Evolutionary conservation across 2,797 vertebrate genomes (phyloP), one percentile per base, ranked within the genome.

Genomic region (Dendrocincla fuliginosa): DNA sequence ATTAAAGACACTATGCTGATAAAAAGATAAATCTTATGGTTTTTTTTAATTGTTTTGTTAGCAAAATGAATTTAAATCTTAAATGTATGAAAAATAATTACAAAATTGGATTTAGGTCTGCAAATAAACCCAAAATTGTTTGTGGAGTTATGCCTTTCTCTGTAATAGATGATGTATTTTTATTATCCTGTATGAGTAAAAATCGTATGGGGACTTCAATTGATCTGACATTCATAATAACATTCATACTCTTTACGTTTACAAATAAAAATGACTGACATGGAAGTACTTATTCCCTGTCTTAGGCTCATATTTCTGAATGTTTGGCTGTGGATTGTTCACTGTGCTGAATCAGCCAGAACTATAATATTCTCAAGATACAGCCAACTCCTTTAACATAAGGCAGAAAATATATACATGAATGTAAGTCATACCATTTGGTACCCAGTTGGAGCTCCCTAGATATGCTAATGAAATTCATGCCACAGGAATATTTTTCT

Each of bases 311-410:
- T 60, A 8, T 81, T 90, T 65, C 59, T 67, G 42, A 86, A 41
- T 69, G 37, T 35, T 90, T 87, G 69, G 17, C 60, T 90, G 20
- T 74, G 42, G 35, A 70, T 55, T 59, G 30, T 55, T 93, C 42
- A 22, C 64, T 69, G 18, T 95, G 86, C 91, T 95, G 84, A 95
- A 55, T 93, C 75, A 95, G 78, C 68, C 75, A 77, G 60, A 83
- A 17, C 75, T 55, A 42, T 57, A 75, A 75, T 83, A 71, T 87
- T 85, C 76, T 35, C 59, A 63, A 89, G 63, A 80, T 28, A 32
- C 23, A 90, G 85, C 83, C 78, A 84, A 37, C 47, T 96, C 80
- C 25, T 65, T 65, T 93, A 77, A 41, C 80, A 93, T 83, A 67
- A 17, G n/a, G 47, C 71, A 89, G 75, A 63, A 89, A 78, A 63